Percentiles rank a stretch among this genome's conserved stretches.
Evolutionary conservation across 2,797 vertebrate species (phyloP).

Genomic region (Corythornis leucogaster): DNA sequence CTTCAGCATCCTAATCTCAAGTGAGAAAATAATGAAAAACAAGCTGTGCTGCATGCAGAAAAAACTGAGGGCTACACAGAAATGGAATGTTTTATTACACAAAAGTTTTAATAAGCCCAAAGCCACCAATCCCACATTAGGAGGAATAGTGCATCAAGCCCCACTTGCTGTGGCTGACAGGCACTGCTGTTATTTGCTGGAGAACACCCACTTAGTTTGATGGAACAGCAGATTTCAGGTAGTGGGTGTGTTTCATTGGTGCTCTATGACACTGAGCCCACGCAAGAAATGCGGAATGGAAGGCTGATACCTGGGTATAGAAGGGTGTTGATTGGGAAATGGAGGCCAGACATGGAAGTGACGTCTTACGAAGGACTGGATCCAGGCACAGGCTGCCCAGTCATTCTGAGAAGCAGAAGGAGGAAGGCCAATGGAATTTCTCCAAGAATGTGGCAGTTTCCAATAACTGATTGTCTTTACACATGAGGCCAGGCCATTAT

Average conservation of each 20-base stretch:
- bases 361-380: neutral
- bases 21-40: constrained; percentile 25
- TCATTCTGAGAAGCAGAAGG: neutral
- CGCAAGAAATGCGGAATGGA: neutral
- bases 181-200: neutral
- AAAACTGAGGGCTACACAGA: neutral
- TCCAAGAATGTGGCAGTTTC: neutral
- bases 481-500: neutral
- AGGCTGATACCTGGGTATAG: neutral
- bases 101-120: constrained; percentile 3
- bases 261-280: neutral
- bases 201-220: neutral
- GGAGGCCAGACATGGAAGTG: neutral
- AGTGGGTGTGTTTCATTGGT: neutral
- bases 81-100: neutral
- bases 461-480: neutral
- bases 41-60: neutral
- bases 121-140: neutral
- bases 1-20: constrained; percentile 55
- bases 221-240: neutral
- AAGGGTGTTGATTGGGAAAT: neutral
- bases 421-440: neutral
- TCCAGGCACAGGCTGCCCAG: neutral
- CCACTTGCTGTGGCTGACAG: neutral
- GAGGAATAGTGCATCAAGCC: neutral